These are phyloP conservation scores for Drosophila percnosoma DNA, from an alignment of 2,888 invertebrate genomes.

Conservation along the genomic window DNA sequence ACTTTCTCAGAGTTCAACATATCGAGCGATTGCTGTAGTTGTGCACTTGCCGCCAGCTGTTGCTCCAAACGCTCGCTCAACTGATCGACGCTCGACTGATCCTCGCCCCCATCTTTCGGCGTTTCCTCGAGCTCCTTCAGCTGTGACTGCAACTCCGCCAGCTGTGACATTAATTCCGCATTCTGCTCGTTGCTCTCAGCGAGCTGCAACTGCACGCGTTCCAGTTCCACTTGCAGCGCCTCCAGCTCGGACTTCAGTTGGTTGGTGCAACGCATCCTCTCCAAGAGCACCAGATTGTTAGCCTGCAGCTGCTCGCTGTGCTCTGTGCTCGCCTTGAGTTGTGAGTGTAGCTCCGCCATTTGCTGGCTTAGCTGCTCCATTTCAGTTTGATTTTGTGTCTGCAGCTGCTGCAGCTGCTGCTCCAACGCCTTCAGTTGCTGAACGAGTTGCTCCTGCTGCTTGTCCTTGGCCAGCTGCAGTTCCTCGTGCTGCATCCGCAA, in stretches of 20 bases:
- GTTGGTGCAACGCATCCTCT: neutral
- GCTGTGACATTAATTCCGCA: neutral
- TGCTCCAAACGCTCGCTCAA: slow-evolving; percentile 27
- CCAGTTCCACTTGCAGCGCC: slow-evolving; percentile 29
- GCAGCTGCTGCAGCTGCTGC: neutral
- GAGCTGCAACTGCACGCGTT: neutral
- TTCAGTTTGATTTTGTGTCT: neutral
- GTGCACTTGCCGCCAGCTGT: slow-evolving; percentile 10
- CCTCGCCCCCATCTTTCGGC: neutral
- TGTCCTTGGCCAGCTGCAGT: slow-evolving; percentile 7
- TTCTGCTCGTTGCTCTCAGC: slow-evolving; percentile 1
- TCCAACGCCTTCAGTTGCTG: neutral
- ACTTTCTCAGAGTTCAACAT: slow-evolving; percentile 87
- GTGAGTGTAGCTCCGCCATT: slow-evolving; percentile 22
- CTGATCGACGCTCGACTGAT: neutral
- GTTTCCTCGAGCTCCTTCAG: slow-evolving; percentile 16
- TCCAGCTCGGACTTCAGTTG: slow-evolving; percentile 7
- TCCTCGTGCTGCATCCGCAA: neutral
- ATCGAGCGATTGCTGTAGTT: slow-evolving; percentile 74
- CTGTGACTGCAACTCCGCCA: slow-evolving; percentile 16
- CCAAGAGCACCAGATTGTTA: slow-evolving; percentile 30
- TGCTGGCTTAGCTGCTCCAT: slow-evolving; percentile 55
- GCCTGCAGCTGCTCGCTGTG: slow-evolving; percentile 49
- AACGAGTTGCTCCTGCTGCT: neutral
- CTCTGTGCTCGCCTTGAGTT: neutral